Percentiles rank a stretch among this genome's conserved stretches.
Conservation (phyloP, 2,888 invertebrate genomes). For the Cylindroiulus punctatus region DNA sequence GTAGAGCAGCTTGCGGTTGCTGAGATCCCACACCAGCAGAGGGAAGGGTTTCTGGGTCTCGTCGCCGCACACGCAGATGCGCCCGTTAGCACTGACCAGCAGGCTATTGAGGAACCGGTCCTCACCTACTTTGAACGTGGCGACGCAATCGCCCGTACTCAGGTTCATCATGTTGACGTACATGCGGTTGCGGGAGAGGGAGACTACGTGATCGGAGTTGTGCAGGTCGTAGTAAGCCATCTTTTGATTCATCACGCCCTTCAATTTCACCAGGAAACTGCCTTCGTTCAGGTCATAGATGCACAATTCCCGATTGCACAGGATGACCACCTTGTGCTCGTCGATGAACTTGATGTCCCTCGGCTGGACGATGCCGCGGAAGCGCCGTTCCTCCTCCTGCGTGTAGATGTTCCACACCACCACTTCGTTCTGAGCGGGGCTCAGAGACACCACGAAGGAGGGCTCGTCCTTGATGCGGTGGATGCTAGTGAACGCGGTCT, state of each 20-base stretch:
- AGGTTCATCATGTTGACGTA: constrained; percentile 88
- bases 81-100: constrained; percentile 87
- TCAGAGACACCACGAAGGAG: constrained; percentile 79
- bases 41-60: constrained; percentile 93
- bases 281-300: constrained; percentile 84
- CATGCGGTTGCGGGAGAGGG: constrained; percentile 86
- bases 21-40: constrained; percentile 86
- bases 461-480: constrained; percentile 75
- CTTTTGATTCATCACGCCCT: constrained; percentile 88
- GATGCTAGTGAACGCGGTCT: constrained; percentile 69
- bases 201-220: constrained; percentile 81
- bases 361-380: constrained; percentile 80
- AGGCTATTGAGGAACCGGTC: constrained; percentile 88
- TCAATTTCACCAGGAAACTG: constrained; percentile 75
- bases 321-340: constrained; percentile 75
- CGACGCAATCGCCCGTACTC: constrained; percentile 81
- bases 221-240: constrained; percentile 90
- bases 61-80: constrained; percentile 87
- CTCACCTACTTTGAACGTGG: constrained; percentile 89
- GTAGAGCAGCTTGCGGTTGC: constrained; percentile 83
- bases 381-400: constrained; percentile 73
- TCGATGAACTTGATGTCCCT: constrained; percentile 82
- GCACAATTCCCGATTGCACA: constrained; percentile 82
- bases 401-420: constrained; percentile 82
- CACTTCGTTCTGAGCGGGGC: constrained; percentile 79